These are phyloP conservation scores for Diploptera punctata DNA, from an alignment of 2,888 invertebrate species.

Conservation along the genomic window DNA sequence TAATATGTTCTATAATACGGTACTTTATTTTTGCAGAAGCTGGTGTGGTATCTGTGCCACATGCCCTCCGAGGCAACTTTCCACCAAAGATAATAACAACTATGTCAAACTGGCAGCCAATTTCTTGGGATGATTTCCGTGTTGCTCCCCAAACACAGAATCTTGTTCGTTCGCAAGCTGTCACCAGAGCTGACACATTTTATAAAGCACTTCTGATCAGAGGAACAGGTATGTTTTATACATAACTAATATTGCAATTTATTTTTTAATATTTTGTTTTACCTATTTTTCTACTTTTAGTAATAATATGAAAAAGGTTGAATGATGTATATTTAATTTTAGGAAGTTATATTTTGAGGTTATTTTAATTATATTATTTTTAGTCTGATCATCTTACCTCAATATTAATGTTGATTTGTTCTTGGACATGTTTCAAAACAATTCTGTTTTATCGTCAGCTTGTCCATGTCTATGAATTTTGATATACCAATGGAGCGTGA, in stretches of 20 bases:
- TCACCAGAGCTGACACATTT: constrained; percentile 69
- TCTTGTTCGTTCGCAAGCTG: constrained; percentile 64
- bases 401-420: too few relatives aligned
- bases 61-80: constrained; percentile 45
- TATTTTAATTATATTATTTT: too few relatives aligned
- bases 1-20: too few relatives aligned
- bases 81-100: constrained; percentile 54
- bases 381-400: too few relatives aligned
- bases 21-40: constrained; percentile 53
- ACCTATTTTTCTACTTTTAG: background rate
- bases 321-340: too few relatives aligned
- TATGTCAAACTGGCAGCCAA: constrained; percentile 72
- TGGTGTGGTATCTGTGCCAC: constrained; percentile 49
- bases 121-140: constrained; percentile 71
- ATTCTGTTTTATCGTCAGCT: too few relatives aligned
- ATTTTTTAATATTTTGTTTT: background rate
- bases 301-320: background rate
- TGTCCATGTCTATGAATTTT: too few relatives aligned
- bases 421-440: too few relatives aligned
- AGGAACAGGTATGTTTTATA: constrained; percentile 65
- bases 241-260: background rate
- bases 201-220: constrained; percentile 83
- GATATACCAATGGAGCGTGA: too few relatives aligned
- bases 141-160: constrained; percentile 60
- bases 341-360: too few relatives aligned